Percentiles rank a stretch among this genome's conserved stretches.
These are phyloP conservation scores for human (Homo sapiens) DNA, from an alignment of 2,113 vertebrate genomes.

Conservation along the genomic window GRCh38 chr3:108562001-108562500, in stretches of 20 bases:
- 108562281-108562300: neutral
- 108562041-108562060: neutral
- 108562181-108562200: neutral
- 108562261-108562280: neutral
- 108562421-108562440: neutral
- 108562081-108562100: constrained; percentile 6
- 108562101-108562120: neutral
- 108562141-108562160: constrained; percentile 4
- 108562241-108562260: neutral
- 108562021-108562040: neutral
- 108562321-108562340: neutral
- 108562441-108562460: neutral
- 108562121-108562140: neutral
- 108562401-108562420: neutral
- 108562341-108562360: neutral
- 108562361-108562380: neutral
- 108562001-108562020: neutral
- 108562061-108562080: neutral
- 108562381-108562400: neutral
- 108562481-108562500: neutral
- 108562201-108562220: neutral
- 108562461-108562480: constrained; percentile 17
- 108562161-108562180: constrained; percentile 6
- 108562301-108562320: neutral
- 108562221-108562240: neutral